A percentile compares a stretch with the other conserved stretches of the same genome.
Evolutionary conservation across 2,113 vertebrate species (phyloP).

Genomic region (Myotis lucifugus): DNA sequence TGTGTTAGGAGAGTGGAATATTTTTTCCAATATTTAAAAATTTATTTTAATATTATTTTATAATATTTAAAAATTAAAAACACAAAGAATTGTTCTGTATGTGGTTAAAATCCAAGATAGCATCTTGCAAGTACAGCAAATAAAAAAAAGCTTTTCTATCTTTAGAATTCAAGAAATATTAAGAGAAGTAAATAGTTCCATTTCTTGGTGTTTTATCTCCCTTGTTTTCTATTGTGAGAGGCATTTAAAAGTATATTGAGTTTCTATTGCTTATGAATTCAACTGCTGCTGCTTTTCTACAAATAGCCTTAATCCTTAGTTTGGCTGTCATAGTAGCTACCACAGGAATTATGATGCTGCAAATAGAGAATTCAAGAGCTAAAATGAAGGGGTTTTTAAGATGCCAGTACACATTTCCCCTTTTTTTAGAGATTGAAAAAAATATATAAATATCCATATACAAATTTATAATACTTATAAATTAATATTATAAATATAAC

Average conservation of each 20-base stretch:
- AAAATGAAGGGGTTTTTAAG: slow-evolving; percentile 47
- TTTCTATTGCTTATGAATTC: slow-evolving; percentile 65
- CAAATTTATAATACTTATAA: background rate
- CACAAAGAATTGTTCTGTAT: background rate
- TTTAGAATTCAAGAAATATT: slow-evolving; percentile 9
- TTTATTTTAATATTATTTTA: background rate
- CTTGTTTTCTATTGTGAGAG: slow-evolving; percentile 44
- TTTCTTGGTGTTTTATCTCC: background rate
- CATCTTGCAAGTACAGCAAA: background rate
- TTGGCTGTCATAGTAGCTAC: slow-evolving; percentile 26
- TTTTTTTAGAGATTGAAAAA: background rate
- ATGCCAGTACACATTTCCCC: background rate
- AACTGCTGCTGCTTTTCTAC: slow-evolving; percentile 29
- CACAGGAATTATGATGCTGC: background rate
- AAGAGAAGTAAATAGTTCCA: background rate
- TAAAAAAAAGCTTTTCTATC: background rate
- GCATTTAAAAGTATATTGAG: slow-evolving; percentile 59
- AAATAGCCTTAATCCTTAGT: slow-evolving; percentile 61
- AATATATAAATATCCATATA: too few relatives aligned
- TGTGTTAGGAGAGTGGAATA: background rate
- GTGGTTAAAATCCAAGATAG: slow-evolving; percentile 16
- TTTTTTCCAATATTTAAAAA: background rate
- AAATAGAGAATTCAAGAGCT: background rate
- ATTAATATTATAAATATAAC: background rate
- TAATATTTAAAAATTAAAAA: background rate